Evolutionary conservation across 1,140 invertebrate species (phyloP).

Genomic region (Temnothorax nylanderi): DNA sequence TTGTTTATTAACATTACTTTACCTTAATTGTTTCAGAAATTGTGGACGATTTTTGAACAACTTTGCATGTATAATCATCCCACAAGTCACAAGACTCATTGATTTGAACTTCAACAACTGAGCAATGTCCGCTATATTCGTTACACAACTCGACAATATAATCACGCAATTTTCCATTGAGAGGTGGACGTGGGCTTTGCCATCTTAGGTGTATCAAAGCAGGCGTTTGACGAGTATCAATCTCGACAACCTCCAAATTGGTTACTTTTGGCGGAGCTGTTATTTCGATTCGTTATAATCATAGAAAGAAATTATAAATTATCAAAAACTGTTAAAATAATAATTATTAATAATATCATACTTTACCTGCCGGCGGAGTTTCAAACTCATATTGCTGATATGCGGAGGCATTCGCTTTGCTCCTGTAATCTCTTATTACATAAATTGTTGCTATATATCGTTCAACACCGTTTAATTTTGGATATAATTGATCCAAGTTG

Average conservation of each 20-base stretch:
- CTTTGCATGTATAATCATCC: conserved; percentile 63
- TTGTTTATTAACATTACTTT: neutral
- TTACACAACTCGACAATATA: conserved; percentile 2
- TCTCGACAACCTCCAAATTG: conserved; percentile 62
- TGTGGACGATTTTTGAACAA: neutral
- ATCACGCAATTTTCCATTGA: conserved; percentile 57
- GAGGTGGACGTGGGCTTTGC: conserved; percentile 62
- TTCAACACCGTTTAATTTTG: conserved; percentile 50
- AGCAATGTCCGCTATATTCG: neutral
- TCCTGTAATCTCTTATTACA: conserved; percentile 20
- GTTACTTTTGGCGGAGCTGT: conserved; percentile 67
- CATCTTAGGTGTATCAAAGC: conserved; percentile 59
- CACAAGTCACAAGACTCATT: conserved; percentile 66
- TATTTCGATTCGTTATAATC: neutral
- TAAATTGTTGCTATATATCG: conserved; percentile 58
- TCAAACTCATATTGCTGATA: conserved; percentile 34
- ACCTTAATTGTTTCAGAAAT: neutral
- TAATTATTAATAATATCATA: neutral
- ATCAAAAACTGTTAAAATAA: no score
- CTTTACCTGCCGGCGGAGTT: conserved; percentile 61
- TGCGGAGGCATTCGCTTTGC: conserved; percentile 33
- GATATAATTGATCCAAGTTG: neutral
- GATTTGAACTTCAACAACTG: neutral
- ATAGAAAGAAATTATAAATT: neutral
- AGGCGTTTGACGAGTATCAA: neutral